Conservation (phyloP, 2,888 invertebrate genomes). For the Saturnia pavonia region DNA sequence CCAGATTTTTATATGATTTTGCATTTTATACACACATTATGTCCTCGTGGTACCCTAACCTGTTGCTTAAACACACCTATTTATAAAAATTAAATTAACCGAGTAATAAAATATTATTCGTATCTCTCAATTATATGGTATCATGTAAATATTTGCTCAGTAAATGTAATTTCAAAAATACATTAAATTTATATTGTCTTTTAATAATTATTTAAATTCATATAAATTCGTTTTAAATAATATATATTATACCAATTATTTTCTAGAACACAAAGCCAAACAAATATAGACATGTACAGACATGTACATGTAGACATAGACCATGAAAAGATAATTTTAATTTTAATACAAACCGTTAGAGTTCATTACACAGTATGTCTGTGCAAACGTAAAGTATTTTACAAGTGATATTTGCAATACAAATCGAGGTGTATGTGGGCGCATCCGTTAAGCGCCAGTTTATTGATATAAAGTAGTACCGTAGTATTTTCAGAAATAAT, state of each 20-base stretch:
- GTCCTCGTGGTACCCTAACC: not conserved
- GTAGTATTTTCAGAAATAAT: too few species aligned
- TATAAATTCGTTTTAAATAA: not conserved
- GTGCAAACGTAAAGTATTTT: not conserved
- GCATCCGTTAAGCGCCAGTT: too few species aligned
- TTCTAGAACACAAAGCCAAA: not conserved
- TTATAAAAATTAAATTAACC: not conserved
- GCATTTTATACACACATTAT: slow-evolving; percentile 3
- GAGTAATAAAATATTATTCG: not conserved
- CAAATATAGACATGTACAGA: not conserved
- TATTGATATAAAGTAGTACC: too few species aligned
- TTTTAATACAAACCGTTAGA: not conserved
- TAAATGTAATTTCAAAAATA: not conserved
- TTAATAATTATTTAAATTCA: not conserved
- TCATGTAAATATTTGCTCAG: not conserved
- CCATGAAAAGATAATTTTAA: not conserved
- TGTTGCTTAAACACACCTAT: not conserved
- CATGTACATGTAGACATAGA: not conserved
- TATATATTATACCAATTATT: not conserved
- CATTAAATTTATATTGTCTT: not conserved
- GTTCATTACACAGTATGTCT: not conserved
- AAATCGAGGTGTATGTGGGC: too few species aligned
- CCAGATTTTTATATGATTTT: slow-evolving; percentile 11
- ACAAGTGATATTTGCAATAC: not conserved
- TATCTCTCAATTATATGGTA: not conserved